Evolutionary conservation across 2,797 vertebrate genomes (phyloP), one percentile per base, ranked within the genome.

Genomic region (Rhadinocentrus ornatus): DNA sequence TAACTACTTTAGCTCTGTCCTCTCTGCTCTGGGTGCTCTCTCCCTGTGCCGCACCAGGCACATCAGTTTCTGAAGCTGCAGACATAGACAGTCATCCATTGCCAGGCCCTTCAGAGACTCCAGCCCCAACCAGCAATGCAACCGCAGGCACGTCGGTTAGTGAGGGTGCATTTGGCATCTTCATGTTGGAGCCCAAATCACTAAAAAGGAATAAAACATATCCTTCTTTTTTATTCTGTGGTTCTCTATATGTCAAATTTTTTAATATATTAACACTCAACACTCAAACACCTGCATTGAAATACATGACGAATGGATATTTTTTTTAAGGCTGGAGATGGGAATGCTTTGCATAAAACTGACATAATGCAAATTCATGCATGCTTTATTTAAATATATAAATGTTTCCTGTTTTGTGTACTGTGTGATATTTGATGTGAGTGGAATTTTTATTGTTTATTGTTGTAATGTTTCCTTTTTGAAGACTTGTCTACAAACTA

Each of bases 11-110:
- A n/a, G n/a, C n/a, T n/a, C n/a, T n/a, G n/a, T n/a, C n/a, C n/a
- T n/a, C n/a, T n/a, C n/a, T n/a, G n/a, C n/a, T n/a, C n/a, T n/a
- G n/a, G n/a, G n/a, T n/a, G n/a, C n/a, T n/a, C n/a, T n/a, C n/a
- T n/a, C n/a, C n/a, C n/a, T 56, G n/a, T 37, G 37, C 22, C 41
- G 52, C 59, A 48, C 16, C 29, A 71, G 60, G 60, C 60, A 62
- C 60, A n/a, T 56, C 60, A 46, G 29, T 48, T 56, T 46, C 37
- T 63, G 39, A 55, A 63, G 69, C 68, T 48, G 37, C 69, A 52
- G 26, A 69, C 46, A 58, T 39, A 48, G 66, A 58, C 56, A 68
- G 44, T 53, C 32, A 61, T 50, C 57, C 34, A 20, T 37, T 39
- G 35, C 57, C 48, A 39, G 57, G 57, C 13, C 27, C 57, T 41